Evolutionary conservation across 1,140 invertebrate species (phyloP), one percentile per base, ranked within the genome.

Genomic region (Musca domestica): DNA sequence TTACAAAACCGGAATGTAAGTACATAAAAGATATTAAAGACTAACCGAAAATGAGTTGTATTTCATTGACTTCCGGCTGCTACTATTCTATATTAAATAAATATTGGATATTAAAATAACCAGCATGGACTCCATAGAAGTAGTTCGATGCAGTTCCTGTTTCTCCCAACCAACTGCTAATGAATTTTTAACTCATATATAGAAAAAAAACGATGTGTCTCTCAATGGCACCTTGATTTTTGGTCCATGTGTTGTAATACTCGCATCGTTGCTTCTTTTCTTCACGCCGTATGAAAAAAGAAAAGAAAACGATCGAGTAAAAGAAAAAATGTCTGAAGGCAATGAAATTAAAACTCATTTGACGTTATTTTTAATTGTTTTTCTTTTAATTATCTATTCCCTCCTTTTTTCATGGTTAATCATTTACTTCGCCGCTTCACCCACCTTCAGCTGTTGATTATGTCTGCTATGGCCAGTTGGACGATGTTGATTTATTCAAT

Each of bases 401-500:
- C 20, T 20, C 23, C 9, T 49, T 52, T 64, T 51, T 64, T 30
- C 27, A 30, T 30, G 27, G 27, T 9, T 41, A 10, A n/a, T n/a
- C 67, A 17, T 27, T 27, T 54, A 6, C 51, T 54, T 7, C 17
- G 9, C 5, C 15, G 17, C 15, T 14, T 20, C 23, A 30, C 17
- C 20, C 22, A 20, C 25, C 63, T 70, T 19, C 69, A 80, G 77
- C 74, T 51, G 77, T 80, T 7, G 77, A 80, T 27, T 80, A 80
- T 68, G 77, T 80, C 1, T 75, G 77, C 51, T 80, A 80, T 58
- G 77, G 77, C 12, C 76, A 80, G 67, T 54, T 80, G 69, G 77
- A 80, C 12, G 77, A 80, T 56, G 78, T 80, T 54, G 77, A 80
- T 73, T 70, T 80, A 3, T 80, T 74, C 20, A 80, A 77, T 63